These are phyloP conservation scores for Polietes domitor DNA, from an alignment of 2,888 invertebrate species.

Conservation along the genomic window DNA sequence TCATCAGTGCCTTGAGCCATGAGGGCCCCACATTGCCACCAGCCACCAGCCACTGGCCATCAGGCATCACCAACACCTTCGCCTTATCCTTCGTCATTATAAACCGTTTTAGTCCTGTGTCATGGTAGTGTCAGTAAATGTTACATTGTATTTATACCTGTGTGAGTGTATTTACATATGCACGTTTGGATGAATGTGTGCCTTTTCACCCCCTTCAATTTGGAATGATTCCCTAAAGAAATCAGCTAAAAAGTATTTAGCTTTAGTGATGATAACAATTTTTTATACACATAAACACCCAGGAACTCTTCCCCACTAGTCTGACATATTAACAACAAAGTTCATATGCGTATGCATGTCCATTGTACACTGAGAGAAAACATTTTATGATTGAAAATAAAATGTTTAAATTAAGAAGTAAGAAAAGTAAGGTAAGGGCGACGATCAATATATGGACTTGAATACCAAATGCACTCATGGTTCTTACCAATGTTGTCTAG, in stretches of 20 bases:
- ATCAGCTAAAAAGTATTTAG: constrained; percentile 78
- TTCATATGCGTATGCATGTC: not conserved
- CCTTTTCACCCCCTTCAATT: constrained; percentile 55
- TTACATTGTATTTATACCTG: constrained; percentile 10
- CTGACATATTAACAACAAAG: not conserved
- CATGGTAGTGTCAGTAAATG: constrained; percentile 50
- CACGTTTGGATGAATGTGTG: not conserved
- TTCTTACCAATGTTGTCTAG: too few relatives aligned
- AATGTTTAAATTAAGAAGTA: too few relatives aligned
- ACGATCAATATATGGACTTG: too few relatives aligned
- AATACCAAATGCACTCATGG: too few relatives aligned
- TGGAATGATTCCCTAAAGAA: constrained; percentile 77
- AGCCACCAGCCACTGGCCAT: not conserved
- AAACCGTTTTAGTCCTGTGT: constrained; percentile 47
- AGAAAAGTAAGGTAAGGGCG: too few relatives aligned
- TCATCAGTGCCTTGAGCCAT: not conserved
- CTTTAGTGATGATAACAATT: constrained; percentile 64
- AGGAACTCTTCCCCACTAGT: not conserved
- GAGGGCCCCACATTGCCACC: not conserved
- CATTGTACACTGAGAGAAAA: not conserved
- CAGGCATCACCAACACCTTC: not conserved
- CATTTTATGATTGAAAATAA: not conserved
- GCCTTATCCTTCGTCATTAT: constrained; percentile 16
- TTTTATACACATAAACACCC: constrained; percentile 41
- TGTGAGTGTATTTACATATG: not conserved